These are phyloP conservation scores for Coreius guichenoti DNA, from an alignment of 2,797 vertebrate genomes.

Conservation along the genomic window DNA sequence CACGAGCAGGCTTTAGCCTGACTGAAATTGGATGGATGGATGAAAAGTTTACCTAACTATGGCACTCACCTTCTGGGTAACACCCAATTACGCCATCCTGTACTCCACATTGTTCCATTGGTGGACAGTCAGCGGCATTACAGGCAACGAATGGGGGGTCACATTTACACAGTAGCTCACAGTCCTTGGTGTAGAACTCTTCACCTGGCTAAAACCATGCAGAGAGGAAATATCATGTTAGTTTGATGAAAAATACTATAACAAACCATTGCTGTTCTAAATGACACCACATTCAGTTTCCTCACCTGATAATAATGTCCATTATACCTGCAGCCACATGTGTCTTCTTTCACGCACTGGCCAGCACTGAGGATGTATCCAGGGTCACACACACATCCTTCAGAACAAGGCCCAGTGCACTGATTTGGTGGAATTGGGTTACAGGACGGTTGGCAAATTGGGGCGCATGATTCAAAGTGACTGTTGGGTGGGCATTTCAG, in stretches of 20 bases:
- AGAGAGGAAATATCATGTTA: background rate
- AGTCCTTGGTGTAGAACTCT: conserved; percentile 78
- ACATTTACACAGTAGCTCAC: conserved; percentile 77
- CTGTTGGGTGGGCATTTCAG: conserved; percentile 75
- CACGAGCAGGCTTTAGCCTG: background rate
- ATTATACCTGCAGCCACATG: conserved; percentile 73
- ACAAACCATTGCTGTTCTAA: background rate
- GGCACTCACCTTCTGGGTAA: conserved; percentile 76
- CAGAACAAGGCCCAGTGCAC: conserved; percentile 72
- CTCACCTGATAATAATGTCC: conserved; percentile 75
- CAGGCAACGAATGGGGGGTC: conserved; percentile 68
- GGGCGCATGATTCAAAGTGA: conserved; percentile 76
- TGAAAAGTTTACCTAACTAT: no score
- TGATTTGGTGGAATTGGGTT: conserved; percentile 50
- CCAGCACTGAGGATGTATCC: conserved; percentile 76
- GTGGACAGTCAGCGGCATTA: conserved; percentile 67
- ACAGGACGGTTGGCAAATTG: conserved; percentile 78
- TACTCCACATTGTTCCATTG: conserved; percentile 73
- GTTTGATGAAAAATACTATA: background rate
- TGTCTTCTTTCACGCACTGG: conserved; percentile 69
- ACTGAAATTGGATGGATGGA: background rate
- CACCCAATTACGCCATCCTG: conserved; percentile 76
- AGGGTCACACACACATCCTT: conserved; percentile 76
- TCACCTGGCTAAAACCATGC: conserved; percentile 74
- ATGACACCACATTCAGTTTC: background rate